A percentile compares a stretch with the other conserved stretches of the same genome.
These are phyloP conservation scores for Hipparchia semele DNA, from an alignment of 2,888 invertebrate species.

Conservation along the genomic window DNA sequence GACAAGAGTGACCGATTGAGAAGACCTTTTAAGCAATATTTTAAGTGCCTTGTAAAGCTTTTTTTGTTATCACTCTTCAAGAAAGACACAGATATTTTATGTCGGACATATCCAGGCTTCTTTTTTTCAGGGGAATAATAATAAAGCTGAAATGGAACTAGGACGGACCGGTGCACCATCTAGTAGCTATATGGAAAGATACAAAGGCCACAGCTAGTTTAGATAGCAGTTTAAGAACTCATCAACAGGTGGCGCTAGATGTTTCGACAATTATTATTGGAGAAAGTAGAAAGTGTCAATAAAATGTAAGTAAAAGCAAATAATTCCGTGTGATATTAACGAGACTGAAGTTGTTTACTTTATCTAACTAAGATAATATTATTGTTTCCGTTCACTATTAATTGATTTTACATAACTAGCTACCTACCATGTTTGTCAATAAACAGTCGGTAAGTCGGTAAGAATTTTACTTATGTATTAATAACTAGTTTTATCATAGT, in stretches of 20 bases:
- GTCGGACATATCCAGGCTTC: too few relatives aligned
- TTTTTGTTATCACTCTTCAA: too few relatives aligned
- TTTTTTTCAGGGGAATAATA: too few relatives aligned
- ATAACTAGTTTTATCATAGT: too few relatives aligned
- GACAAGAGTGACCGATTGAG: too few relatives aligned
- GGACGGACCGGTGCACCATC: slow-evolving; percentile 2
- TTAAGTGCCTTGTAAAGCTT: too few relatives aligned
- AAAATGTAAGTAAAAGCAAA: slow-evolving; percentile 18
- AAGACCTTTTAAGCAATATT: too few relatives aligned
- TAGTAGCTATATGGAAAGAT: not conserved
- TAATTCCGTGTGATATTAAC: not conserved
- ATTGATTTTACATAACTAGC: not conserved
- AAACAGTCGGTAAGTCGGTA: too few relatives aligned
- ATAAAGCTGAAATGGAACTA: not conserved
- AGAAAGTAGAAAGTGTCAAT: slow-evolving; percentile 23
- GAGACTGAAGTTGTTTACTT: slow-evolving; percentile 2
- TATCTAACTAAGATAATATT: slow-evolving; percentile 16
- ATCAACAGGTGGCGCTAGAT: slow-evolving; percentile 11
- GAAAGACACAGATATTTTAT: too few relatives aligned
- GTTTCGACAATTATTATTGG: not conserved
- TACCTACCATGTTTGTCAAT: too few relatives aligned
- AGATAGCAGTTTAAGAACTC: not conserved
- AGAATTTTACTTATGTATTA: too few relatives aligned
- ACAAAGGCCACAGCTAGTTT: not conserved
- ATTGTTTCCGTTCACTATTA: not conserved